phyloP scores from a whole-genome alignment of 1,140 invertebrate genomes.

The Euglossa dilemma region DNA sequence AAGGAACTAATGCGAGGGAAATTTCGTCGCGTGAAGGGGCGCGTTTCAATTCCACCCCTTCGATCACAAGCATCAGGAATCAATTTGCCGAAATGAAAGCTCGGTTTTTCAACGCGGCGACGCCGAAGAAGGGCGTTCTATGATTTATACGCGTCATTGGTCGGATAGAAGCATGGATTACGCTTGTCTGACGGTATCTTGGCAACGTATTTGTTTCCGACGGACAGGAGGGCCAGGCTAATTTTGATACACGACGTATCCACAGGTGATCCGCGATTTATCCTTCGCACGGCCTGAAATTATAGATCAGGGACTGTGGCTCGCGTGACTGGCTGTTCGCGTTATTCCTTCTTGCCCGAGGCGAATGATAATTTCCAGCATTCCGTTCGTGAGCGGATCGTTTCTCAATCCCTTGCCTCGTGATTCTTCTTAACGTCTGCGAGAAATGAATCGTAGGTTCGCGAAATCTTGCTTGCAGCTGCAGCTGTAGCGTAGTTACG shows the following conservation, averaged over 20 bases:
- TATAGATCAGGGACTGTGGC: conserved; percentile 18
- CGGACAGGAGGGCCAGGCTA: background rate
- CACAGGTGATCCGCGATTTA: conserved; percentile 24
- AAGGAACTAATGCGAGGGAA: background rate
- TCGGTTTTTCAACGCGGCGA: background rate
- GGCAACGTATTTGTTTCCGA: background rate
- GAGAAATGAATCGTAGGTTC: too few relatives aligned
- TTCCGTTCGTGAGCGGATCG: too few relatives aligned
- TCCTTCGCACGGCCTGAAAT: background rate
- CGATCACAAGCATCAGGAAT: background rate
- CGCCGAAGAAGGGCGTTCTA: background rate
- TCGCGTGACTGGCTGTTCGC: conserved; percentile 11
- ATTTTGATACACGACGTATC: conserved; percentile 16
- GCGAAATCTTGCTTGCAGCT: too few relatives aligned
- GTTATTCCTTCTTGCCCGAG: background rate
- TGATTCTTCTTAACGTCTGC: too few relatives aligned
- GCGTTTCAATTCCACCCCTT: background rate
- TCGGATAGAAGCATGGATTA: background rate
- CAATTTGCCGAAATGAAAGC: background rate
- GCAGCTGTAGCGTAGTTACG: too few relatives aligned
- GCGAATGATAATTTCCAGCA: conserved; percentile 24
- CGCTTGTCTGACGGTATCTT: background rate
- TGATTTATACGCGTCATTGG: background rate
- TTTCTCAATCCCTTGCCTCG: too few relatives aligned
- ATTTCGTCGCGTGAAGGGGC: background rate